These are phyloP conservation scores for Cecropterus lyciades DNA, from an alignment of 1,140 invertebrate species.

Conservation along the genomic window DNA sequence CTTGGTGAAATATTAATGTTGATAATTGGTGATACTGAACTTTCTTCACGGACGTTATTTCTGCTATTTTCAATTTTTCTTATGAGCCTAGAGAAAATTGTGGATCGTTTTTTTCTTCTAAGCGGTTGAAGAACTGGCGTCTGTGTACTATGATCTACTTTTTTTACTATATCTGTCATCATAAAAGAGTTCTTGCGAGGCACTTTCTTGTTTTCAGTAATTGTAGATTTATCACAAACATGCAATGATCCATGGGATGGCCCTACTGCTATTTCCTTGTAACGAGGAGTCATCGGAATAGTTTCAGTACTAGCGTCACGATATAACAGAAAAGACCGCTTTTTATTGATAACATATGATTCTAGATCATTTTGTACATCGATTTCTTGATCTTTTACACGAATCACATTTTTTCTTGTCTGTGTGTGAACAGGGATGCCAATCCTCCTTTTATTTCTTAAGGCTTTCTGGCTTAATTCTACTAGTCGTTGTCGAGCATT, in stretches of 20 bases:
- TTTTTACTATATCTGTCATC: slow-evolving; percentile 59
- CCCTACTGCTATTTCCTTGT: slow-evolving; percentile 75
- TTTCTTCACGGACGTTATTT: slow-evolving; percentile 41
- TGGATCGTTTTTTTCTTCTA: slow-evolving; percentile 55
- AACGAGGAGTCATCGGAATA: slow-evolving; percentile 62
- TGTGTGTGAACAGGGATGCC: slow-evolving; percentile 86
- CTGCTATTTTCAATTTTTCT: slow-evolving; percentile 47
- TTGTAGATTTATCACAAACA: slow-evolving; percentile 72
- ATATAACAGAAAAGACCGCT: slow-evolving; percentile 51
- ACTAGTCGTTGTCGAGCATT: slow-evolving; percentile 84
- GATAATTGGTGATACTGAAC: slow-evolving; percentile 65
- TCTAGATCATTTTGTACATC: slow-evolving; percentile 83
- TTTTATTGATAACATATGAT: slow-evolving; percentile 59
- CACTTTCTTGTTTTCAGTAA: slow-evolving; percentile 56
- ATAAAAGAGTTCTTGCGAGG: slow-evolving; percentile 49
- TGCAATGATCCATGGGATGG: slow-evolving; percentile 59
- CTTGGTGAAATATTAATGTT: slow-evolving; percentile 84
- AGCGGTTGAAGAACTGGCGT: slow-evolving; percentile 56
- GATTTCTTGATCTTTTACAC: slow-evolving; percentile 80
- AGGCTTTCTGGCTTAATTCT: slow-evolving; percentile 84
- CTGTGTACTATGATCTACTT: slow-evolving; percentile 59
- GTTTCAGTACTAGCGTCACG: slow-evolving; percentile 73
- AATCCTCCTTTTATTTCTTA: slow-evolving; percentile 84
- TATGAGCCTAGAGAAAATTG: slow-evolving; percentile 63
- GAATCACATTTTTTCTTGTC: slow-evolving; percentile 47